Evolutionary conservation across 2,797 vertebrate species (phyloP).

Genomic region (Podarcis lilfordi): DNA sequence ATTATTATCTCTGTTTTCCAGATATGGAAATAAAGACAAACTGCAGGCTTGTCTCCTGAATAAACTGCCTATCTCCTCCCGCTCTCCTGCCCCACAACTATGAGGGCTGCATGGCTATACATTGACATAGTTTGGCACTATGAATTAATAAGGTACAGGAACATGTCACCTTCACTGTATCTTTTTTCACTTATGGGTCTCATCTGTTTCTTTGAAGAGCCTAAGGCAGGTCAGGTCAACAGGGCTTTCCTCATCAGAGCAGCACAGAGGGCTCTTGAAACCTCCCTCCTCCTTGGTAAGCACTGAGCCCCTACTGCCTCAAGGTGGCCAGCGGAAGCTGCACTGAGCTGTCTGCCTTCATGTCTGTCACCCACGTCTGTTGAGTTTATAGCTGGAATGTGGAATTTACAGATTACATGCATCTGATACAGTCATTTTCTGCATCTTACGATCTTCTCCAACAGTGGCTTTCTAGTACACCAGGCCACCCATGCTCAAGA

Average conservation of each 20-base stretch:
- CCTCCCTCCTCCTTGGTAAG: neutral
- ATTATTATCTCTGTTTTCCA: constrained; percentile 60
- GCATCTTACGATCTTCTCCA: neutral
- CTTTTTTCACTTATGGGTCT: neutral
- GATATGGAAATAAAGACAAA: constrained; percentile 47
- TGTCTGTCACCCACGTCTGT: neutral
- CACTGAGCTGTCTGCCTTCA: neutral
- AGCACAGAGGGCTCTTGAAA: neutral
- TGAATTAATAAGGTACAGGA: neutral
- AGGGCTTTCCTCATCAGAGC: neutral
- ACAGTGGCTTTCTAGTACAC: neutral
- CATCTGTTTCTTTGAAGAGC: neutral
- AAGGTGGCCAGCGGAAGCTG: neutral
- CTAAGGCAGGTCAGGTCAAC: neutral
- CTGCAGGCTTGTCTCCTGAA: constrained; percentile 45
- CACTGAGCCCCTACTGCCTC: neutral
- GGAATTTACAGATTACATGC: neutral
- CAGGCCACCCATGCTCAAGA: neutral
- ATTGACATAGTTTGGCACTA: constrained; percentile 29
- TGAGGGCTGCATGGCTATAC: neutral
- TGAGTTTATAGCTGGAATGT: neutral
- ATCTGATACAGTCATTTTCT: neutral
- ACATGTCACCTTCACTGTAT: neutral
- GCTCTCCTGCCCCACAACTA: neutral
- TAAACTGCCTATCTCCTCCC: neutral